These are phyloP conservation scores for Hyperoodon ampullatus DNA, from an alignment of 2,113 vertebrate species.

Conservation along the genomic window DNA sequence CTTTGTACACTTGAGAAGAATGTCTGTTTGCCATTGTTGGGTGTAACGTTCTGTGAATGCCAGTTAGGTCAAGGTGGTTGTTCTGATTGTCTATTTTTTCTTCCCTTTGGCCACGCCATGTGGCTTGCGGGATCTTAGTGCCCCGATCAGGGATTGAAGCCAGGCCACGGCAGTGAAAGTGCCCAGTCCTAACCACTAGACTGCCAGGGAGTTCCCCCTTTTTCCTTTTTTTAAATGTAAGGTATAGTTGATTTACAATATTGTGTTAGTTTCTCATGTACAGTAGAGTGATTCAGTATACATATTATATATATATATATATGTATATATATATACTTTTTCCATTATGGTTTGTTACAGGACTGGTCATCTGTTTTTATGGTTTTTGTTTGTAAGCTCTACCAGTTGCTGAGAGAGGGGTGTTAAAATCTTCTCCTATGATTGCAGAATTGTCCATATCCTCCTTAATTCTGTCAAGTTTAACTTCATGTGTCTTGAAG, in stretches of 20 bases:
- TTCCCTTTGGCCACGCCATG: fast-evolving
- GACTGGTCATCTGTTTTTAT: background rate
- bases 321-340: too few species aligned
- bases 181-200: background rate
- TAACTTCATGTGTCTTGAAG: background rate
- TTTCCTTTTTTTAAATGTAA: background rate
- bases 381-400: background rate
- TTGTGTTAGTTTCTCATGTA: background rate
- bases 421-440: background rate
- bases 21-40: background rate
- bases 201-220: background rate
- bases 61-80: background rate
- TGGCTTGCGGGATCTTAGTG: background rate
- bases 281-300: too few species aligned
- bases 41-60: background rate
- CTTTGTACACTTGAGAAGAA: background rate
- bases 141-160: background rate
- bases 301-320: too few species aligned
- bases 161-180: background rate
- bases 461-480: background rate
- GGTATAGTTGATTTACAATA: background rate
- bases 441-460: background rate
- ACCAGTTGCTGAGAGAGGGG: background rate
- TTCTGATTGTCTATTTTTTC: background rate
- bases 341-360: background rate